Conservation (phyloP, 2,888 invertebrate genomes). For the Cephus pygmeus region DNA sequence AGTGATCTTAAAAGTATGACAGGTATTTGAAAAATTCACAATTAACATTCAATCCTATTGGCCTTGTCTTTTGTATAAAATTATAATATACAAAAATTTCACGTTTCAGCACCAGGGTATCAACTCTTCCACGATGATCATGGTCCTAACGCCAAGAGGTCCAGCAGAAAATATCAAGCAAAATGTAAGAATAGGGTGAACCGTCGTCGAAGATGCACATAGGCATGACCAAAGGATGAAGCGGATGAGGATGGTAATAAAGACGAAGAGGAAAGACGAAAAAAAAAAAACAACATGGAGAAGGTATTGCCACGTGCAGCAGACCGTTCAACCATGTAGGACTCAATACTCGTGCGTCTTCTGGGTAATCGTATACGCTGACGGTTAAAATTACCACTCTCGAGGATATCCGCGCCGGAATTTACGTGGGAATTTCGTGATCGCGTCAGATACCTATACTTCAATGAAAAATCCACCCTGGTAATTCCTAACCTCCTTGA, state of each 20-base stretch:
- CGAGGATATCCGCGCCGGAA: constrained; percentile 27
- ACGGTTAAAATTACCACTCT: constrained; percentile 34
- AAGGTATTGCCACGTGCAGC: constrained; percentile 25
- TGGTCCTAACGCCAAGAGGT: background rate
- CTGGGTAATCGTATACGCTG: constrained; percentile 35
- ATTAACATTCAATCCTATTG: too few relatives aligned
- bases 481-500: too few relatives aligned
- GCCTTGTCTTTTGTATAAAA: too few relatives aligned
- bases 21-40: too few relatives aligned
- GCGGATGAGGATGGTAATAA: too few relatives aligned
- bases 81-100: too few relatives aligned
- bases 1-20: too few relatives aligned
- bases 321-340: constrained; percentile 36
- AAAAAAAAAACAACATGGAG: background rate
- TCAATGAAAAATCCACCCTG: too few relatives aligned
- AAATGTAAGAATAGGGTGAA: background rate
- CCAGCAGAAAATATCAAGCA: background rate
- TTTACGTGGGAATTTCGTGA: constrained; percentile 33
- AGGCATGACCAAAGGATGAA: background rate
- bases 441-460: too few relatives aligned
- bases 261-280: background rate
- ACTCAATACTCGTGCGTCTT: constrained; percentile 24
- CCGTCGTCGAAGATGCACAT: background rate
- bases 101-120: too few relatives aligned
- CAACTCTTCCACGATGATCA: too few relatives aligned